Conservation (phyloP, 1,140 invertebrate species). For the Euura lappo region DNA sequence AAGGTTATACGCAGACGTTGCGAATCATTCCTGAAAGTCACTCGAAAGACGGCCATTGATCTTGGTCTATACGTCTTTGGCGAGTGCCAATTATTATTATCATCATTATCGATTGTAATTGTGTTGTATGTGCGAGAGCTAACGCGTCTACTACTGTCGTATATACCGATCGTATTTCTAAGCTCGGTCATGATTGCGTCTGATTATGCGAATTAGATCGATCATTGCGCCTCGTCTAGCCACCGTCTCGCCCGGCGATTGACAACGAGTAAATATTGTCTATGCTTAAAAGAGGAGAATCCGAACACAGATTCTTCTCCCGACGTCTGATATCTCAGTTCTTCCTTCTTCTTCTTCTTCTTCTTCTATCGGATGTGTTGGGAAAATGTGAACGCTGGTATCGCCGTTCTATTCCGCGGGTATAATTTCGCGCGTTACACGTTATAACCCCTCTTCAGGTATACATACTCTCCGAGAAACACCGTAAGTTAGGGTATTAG, state of each 20-base stretch:
- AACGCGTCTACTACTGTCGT: no score
- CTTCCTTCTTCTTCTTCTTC: constrained; percentile 9
- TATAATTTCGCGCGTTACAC: no score
- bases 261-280: constrained; percentile 40
- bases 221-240: constrained; percentile 56
- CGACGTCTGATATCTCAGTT: no score
- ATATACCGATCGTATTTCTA: not conserved
- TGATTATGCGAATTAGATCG: constrained; percentile 56
- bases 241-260: constrained; percentile 54
- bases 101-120: no score
- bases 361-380: not conserved
- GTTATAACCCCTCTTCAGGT: no score
- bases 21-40: not conserved
- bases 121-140: no score
- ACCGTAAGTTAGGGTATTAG: constrained; percentile 7
- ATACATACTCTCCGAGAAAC: not conserved
- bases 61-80: not conserved
- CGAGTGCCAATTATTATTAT: not conserved
- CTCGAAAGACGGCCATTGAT: not conserved
- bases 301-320: not conserved
- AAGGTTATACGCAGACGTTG: not conserved
- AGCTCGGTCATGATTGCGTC: constrained; percentile 33
- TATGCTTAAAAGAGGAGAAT: constrained; percentile 42
- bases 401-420: no score
- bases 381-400: not conserved